Evolutionary conservation across 2,797 vertebrate species (phyloP).

Genomic region (Hipposideros larvatus): DNA sequence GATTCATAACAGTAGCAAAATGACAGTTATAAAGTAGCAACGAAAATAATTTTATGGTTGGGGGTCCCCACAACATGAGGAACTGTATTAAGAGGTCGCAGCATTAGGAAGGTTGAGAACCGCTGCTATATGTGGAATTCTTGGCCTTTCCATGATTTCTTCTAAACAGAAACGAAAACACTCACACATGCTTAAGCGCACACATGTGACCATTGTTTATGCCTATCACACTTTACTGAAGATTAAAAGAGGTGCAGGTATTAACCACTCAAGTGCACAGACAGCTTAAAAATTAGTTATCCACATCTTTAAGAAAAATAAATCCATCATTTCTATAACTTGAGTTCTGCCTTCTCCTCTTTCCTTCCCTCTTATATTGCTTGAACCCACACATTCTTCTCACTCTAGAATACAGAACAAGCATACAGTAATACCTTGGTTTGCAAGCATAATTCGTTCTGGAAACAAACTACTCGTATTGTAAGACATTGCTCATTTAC

Average conservation of each 20-base stretch:
- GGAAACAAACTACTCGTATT: too few relatives aligned
- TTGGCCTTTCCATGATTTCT: not conserved
- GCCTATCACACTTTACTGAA: not conserved
- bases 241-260: not conserved
- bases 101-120: too few relatives aligned
- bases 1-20: too few relatives aligned
- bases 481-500: too few relatives aligned
- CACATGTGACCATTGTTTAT: not conserved
- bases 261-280: not conserved
- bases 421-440: not conserved
- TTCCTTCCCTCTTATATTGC: not conserved
- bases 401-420: not conserved
- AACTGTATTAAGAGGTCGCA: too few relatives aligned
- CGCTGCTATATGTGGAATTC: not conserved
- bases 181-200: not conserved
- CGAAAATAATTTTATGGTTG: too few relatives aligned
- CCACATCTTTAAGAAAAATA: not conserved
- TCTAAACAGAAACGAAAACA: not conserved
- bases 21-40: too few relatives aligned
- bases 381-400: not conserved
- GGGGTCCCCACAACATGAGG: too few relatives aligned
- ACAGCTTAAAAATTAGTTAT: not conserved
- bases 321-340: not conserved
- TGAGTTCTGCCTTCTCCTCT: not conserved
- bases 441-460: too few relatives aligned